Evolutionary conservation across 2,797 vertebrate species (phyloP), one percentile per base, ranked within the genome.

Genomic region (Girardinus metallicus): DNA sequence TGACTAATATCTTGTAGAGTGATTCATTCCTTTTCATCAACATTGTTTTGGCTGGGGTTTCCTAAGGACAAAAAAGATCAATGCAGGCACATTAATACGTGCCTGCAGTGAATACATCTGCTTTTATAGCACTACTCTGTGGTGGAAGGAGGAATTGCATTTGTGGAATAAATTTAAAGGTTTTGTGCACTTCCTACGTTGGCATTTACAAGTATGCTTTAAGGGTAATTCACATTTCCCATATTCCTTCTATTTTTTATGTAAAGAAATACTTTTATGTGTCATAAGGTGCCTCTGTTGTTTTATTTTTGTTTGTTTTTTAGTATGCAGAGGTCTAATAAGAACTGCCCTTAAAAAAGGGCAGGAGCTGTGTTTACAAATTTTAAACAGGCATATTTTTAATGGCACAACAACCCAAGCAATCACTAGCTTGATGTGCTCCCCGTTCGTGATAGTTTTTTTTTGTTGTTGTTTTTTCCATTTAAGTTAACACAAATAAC

Each of bases 51-150:
- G 0, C 31, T 60, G 13, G n/a, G 41, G 13, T n/a, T 11, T 29
- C 26, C 11, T 16, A 29, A 72, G 13, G 41, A 7, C 44, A 72
- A 29, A 46, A 71, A 29, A 72, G 34, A 39, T 36, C 62, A 64
- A 21, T 21, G 34, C 36, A 18, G 18, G 31, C 15, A 60, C n/a
- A 39, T 21, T 10, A 60, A 16, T 5, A 60, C 51, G 2, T 26
- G 11, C 49, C 36, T 51, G 4, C 4, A 10, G 8, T 46, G 10
- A n/a, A 18, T 46, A 79, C 46, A 4, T 16, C 3, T 43, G 16
- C 8, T 23, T 76, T 77, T 84, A 74, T 85, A 64, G 75, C 78
- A 15, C 2, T 77, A 73, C 49, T 85, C 77, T 29, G 80, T 88
- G 91, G 86, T 60, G 15, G 0, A 60, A 43, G 9, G 0, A 6